Base-by-base conservation (phyloP, 1,140 invertebrate species). In the Leptopilina boulardi region DNA sequence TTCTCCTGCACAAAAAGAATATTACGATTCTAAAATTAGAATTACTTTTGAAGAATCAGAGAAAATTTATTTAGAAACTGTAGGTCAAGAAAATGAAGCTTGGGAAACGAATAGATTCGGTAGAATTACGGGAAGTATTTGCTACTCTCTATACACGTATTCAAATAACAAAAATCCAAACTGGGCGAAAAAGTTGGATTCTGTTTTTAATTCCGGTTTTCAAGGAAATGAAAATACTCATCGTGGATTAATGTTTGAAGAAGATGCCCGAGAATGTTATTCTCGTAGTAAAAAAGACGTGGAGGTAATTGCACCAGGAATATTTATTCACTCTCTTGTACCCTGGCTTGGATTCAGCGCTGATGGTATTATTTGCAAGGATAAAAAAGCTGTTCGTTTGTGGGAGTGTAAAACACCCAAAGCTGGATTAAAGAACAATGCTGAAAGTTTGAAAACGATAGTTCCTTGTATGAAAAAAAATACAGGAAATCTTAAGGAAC, bases 341-440 rank as follows among this genome's bases (percentile, higher is more conserved):
- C 72, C 47, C n/a, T 73, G 47, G 72, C 18, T 51, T 1, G 72
- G 44, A 42, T 73, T 54, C 19, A 73, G 72, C 18, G 44, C 72
- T 26, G 72, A 73, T 15, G 42, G 72, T 5, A 41, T 41, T 41
- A 10, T 10, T 5, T 41, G 38, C 9, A 10, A 41, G 4, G 38
- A 41, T 4, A 41, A 41, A 4, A 41, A 41, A 41, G 10, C 38
- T 41, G 38, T 41, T 41, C 9, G 10, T 41, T 41, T 41, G 38
- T 41, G 38, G 38, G 38, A n/a, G n/a, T n/a, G n/a, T n/a, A n/a
- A n/a, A n/a, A n/a, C n/a, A n/a, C n/a, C n/a, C n/a, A n/a, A n/a
- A 41, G 38, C 38, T 41, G 38, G 38, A 4, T 5, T 41, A 41
- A 41, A 41, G 38, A 41, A 41, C 9, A 41, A 10, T 41, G 38